phyloP scores from a whole-genome alignment of 2,797 vertebrate species.

The Mallotus villosus region DNA sequence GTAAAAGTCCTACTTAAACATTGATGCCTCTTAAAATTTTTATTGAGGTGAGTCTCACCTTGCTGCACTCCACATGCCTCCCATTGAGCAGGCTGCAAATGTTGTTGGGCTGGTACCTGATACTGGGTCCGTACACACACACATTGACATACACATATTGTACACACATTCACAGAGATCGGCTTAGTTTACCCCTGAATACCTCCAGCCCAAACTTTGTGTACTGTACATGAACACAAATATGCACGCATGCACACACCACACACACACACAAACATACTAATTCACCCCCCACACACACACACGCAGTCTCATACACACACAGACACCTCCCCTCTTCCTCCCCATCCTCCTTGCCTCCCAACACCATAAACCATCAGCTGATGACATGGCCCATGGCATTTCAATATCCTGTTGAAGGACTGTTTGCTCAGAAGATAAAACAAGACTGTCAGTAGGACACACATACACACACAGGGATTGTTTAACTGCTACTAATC shows the following conservation, averaged over 20 bases:
- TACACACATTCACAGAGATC: background rate
- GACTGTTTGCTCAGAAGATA: background rate
- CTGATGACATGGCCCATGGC: slow-evolving; percentile 34
- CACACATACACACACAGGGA: slow-evolving; percentile 15
- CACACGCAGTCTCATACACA: slow-evolving; percentile 9
- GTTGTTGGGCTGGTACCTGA: slow-evolving; percentile 35
- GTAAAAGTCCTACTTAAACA: slow-evolving; percentile 59
- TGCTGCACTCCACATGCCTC: slow-evolving; percentile 26
- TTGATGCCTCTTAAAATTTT: slow-evolving; percentile 59
- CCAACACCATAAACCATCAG: slow-evolving; percentile 7
- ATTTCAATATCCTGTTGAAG: slow-evolving; percentile 28
- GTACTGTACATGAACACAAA: no score
- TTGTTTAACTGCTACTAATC: slow-evolving; percentile 63
- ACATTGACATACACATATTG: slow-evolving; percentile 2
- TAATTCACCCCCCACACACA: background rate
- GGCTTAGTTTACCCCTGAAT: no score
- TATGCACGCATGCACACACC: background rate
- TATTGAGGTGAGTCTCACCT: slow-evolving; percentile 61
- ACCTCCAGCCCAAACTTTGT: no score
- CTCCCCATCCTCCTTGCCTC: background rate
- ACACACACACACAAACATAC: background rate
- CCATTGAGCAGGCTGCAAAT: slow-evolving; percentile 20
- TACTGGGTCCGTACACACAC: background rate
- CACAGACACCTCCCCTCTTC: slow-evolving; percentile 9
- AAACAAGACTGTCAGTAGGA: background rate